These are phyloP conservation scores for Linnaemya vulpina DNA, from an alignment of 2,888 invertebrate species.

Conservation along the genomic window DNA sequence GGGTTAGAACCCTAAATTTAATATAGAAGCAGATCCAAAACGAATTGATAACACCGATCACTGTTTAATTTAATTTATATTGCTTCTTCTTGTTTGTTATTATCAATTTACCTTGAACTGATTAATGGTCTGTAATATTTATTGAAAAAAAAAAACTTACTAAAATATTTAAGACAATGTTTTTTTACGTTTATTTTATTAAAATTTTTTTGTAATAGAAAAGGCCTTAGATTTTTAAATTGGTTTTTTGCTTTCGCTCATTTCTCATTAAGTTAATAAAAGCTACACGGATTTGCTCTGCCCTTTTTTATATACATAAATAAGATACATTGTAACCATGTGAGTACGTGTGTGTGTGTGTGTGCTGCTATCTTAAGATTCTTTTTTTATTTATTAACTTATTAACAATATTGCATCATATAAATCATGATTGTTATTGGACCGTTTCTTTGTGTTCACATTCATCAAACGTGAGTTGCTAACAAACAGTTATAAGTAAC, in stretches of 20 bases:
- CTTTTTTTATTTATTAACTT: conserved; percentile 21
- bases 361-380: conserved; percentile 11
- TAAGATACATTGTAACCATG: not conserved
- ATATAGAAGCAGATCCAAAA: no score
- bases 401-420: conserved; percentile 48
- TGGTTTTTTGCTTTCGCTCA: not conserved
- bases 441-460: conserved; percentile 25
- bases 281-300: not conserved
- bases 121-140: no score
- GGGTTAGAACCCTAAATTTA: no score
- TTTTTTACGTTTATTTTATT: no score
- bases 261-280: not conserved
- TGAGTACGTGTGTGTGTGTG: not conserved
- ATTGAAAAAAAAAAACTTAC: no score
- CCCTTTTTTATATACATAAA: not conserved
- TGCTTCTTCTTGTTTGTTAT: no score
- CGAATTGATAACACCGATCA: no score
- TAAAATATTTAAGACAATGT: no score
- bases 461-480: conserved; percentile 33
- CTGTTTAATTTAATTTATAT: no score
- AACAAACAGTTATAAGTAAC: conserved; percentile 2
- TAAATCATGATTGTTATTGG: conserved; percentile 26
- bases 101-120: no score
- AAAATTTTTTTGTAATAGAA: no score
- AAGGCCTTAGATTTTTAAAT: not conserved